phyloP scores from a whole-genome alignment of 2,113 vertebrate species.

The Rana temporaria region DNA sequence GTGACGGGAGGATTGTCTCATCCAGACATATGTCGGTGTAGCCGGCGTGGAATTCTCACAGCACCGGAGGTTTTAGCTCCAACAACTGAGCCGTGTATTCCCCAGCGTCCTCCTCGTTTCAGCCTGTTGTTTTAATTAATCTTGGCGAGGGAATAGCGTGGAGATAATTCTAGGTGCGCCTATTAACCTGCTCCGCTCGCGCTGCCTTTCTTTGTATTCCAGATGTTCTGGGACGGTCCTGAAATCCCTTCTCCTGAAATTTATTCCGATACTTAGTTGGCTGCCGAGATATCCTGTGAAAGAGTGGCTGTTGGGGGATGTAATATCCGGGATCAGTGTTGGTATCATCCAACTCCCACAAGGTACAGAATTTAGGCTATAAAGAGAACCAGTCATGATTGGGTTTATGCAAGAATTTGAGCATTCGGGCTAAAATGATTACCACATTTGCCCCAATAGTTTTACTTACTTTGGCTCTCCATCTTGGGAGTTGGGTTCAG shows the following conservation, averaged over 20 bases:
- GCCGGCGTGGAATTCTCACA: too few relatives aligned
- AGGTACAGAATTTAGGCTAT: conserved; percentile 74
- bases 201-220: conserved; percentile 9
- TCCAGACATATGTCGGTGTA: too few relatives aligned
- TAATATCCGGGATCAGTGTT: conserved; percentile 87
- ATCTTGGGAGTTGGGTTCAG: too few relatives aligned
- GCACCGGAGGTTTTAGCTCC: neutral
- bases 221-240: conserved; percentile 80
- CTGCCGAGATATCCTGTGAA: conserved; percentile 84
- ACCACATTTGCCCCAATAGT: too few relatives aligned
- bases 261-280: conserved; percentile 86
- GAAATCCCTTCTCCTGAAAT: conserved; percentile 68
- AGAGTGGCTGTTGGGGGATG: conserved; percentile 84
- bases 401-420: too few relatives aligned
- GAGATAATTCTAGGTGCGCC: neutral
- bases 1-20: too few relatives aligned
- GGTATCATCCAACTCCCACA: conserved; percentile 95
- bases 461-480: too few relatives aligned
- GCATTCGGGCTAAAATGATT: neutral
- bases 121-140: neutral
- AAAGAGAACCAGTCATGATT: neutral
- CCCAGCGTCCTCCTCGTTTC: neutral
- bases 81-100: neutral
- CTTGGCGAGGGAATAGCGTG: neutral
- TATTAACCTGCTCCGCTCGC: neutral